A percentile compares a stretch with the other conserved stretches of the same genome.
phyloP scores from a whole-genome alignment of 2,888 invertebrate genomes.

The Alentia gelatinosa region DNA sequence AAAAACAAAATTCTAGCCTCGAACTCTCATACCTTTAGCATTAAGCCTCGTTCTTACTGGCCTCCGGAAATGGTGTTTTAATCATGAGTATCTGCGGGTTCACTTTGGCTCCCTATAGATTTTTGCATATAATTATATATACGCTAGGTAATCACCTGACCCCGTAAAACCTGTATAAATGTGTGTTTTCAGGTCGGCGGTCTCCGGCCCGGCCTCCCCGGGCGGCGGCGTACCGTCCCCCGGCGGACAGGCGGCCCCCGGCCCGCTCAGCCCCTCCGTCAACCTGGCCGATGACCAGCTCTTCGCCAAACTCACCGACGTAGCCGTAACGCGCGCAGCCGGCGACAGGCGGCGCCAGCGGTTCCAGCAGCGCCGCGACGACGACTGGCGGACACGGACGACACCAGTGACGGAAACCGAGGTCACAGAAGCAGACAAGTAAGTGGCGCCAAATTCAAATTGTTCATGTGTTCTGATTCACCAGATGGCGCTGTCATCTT shows the following conservation, averaged over 20 bases:
- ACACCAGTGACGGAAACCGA: slow-evolving; percentile 76
- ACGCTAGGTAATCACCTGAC: too few relatives aligned
- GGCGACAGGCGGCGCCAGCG: slow-evolving; percentile 64
- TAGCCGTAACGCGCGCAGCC: slow-evolving; percentile 64
- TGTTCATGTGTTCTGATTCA: too few relatives aligned
- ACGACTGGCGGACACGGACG: slow-evolving; percentile 79
- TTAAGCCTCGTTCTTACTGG: too few relatives aligned
- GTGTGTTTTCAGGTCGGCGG: not conserved
- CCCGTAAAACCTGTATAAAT: too few relatives aligned
- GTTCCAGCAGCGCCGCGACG: slow-evolving; percentile 83
- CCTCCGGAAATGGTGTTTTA: too few relatives aligned
- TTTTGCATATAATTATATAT: too few relatives aligned
- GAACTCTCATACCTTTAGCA: too few relatives aligned
- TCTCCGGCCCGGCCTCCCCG: slow-evolving; percentile 32
- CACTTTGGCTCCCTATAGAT: too few relatives aligned
- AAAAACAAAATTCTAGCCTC: too few relatives aligned
- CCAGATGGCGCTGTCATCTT: too few relatives aligned
- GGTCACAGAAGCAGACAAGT: slow-evolving; percentile 75
- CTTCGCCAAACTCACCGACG: slow-evolving; percentile 69
- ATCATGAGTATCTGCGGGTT: too few relatives aligned
- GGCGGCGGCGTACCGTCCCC: not conserved
- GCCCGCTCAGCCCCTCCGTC: not conserved
- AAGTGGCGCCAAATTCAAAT: too few relatives aligned
- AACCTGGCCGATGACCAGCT: slow-evolving; percentile 69
- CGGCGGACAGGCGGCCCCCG: not conserved